phyloP scores from a whole-genome alignment of 1,140 invertebrate species.

The Carcinoscorpius rotundicauda region DNA sequence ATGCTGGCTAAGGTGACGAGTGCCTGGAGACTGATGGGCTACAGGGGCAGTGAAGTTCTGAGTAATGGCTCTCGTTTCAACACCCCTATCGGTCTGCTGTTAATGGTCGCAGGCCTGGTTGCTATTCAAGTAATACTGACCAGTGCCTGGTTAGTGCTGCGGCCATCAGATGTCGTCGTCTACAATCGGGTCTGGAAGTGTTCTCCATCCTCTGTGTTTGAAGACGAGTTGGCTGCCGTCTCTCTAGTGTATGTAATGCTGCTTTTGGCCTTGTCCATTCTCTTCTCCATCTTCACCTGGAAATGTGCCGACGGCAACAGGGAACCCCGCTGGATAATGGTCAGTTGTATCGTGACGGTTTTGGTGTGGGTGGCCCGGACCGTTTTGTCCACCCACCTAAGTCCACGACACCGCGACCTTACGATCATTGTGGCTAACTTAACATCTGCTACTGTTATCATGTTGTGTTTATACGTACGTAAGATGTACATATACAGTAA shows the following conservation, averaged over 20 bases:
- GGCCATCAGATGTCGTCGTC: conserved; percentile 7
- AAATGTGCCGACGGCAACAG: conserved; percentile 10
- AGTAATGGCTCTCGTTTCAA: conserved; percentile 70
- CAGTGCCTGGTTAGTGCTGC: conserved; percentile 10
- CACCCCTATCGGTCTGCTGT: conserved; percentile 32
- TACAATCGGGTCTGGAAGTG: conserved; percentile 12
- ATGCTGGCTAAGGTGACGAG: conserved; percentile 39
- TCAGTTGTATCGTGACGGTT: conserved; percentile 10
- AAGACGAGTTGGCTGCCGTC: conserved; percentile 12
- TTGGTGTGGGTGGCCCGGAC: conserved; percentile 15
- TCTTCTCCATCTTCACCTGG: conserved; percentile 17
- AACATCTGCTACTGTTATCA: conserved; percentile 30
- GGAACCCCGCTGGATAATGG: conserved; percentile 16
- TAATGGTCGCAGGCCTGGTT: conserved; percentile 15
- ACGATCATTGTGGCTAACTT: conserved; percentile 33
- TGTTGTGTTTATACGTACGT: conserved; percentile 31
- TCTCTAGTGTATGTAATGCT: conserved; percentile 17
- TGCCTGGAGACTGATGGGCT: conserved; percentile 30
- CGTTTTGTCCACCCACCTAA: conserved; percentile 5
- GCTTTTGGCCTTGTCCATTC: conserved; percentile 14
- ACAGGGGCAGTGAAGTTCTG: conserved; percentile 9
- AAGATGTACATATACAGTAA: conserved; percentile 31
- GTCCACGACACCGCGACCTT: conserved; percentile 10
- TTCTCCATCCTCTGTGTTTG: conserved; percentile 12
- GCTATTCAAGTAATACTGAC: conserved; percentile 12